phyloP scores from a whole-genome alignment of 2,113 vertebrate genomes.

The Pteropus alecto region DNA sequence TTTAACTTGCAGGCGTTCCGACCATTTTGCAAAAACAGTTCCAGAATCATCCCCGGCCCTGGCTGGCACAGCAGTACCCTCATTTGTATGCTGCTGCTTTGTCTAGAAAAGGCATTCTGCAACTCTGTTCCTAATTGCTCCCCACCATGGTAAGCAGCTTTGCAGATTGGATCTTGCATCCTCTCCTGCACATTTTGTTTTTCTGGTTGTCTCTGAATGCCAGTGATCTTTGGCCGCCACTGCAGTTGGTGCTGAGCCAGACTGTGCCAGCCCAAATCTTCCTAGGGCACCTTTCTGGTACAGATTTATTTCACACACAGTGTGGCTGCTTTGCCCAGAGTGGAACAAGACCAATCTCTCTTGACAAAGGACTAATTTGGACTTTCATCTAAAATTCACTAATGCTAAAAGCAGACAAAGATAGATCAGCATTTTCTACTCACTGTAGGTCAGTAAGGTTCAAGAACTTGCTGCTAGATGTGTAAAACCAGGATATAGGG shows the following conservation, averaged over 20 bases:
- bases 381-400: conserved; percentile 13
- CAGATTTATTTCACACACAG: no score
- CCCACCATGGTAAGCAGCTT: conserved; percentile 13
- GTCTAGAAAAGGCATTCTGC: conserved; percentile 31
- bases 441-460: not conserved
- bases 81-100: conserved; percentile 56
- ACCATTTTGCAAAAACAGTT: conserved; percentile 6
- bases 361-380: conserved; percentile 38
- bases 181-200: conserved; percentile 61
- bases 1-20: not conserved
- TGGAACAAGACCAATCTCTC: not conserved
- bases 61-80: conserved; percentile 44
- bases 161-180: conserved; percentile 19
- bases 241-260: not conserved
- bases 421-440: conserved; percentile 12
- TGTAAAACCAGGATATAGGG: not conserved
- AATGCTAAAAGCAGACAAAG: conserved; percentile 30
- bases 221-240: not conserved
- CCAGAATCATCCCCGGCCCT: not conserved
- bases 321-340: not conserved
- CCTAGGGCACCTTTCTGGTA: not conserved
- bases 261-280: not conserved
- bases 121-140: conserved; percentile 46
- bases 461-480: not conserved
- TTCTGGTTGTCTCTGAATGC: conserved; percentile 60